A percentile compares a stretch with the other conserved stretches of the same genome.
phyloP scores from a whole-genome alignment of 2,113 vertebrate genomes.

The Ascaphus truei region DNA sequence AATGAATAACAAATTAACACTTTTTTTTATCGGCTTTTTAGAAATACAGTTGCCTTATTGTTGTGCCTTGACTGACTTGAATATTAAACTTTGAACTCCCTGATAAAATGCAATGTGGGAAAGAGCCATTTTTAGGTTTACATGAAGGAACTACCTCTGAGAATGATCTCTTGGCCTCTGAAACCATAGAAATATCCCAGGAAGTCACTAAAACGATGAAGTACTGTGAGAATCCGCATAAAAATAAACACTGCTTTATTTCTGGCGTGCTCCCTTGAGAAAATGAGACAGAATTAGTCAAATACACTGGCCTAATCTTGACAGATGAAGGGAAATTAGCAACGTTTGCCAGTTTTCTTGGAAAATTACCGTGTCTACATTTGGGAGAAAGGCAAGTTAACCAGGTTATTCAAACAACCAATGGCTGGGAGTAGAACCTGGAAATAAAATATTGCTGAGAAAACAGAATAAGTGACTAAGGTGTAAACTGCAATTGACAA shows the following conservation, averaged over 20 bases:
- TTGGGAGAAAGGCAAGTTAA: constrained; percentile 47
- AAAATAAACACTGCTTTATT: constrained; percentile 87
- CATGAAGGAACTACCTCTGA: constrained; percentile 83
- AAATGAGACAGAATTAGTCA: constrained; percentile 64
- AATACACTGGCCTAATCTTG: constrained; percentile 62
- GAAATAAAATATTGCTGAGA: constrained; percentile 33
- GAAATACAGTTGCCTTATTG: too few relatives aligned
- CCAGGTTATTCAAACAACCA: constrained; percentile 40
- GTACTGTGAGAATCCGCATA: constrained; percentile 76
- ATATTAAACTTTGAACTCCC: too few relatives aligned
- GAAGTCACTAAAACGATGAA: constrained; percentile 72
- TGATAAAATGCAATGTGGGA: constrained; percentile 77
- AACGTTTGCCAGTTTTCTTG: constrained; percentile 53
- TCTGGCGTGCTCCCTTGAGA: constrained; percentile 66
- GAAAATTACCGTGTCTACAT: constrained; percentile 43
- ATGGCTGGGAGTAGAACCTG: constrained; percentile 33
- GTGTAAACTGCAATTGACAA: constrained; percentile 47
- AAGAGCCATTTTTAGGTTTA: constrained; percentile 80
- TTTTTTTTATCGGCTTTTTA: too few relatives aligned
- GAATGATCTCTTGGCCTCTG: constrained; percentile 71
- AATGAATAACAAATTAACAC: too few relatives aligned
- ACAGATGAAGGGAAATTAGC: constrained; percentile 69
- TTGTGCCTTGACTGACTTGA: too few relatives aligned
- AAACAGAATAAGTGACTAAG: constrained; percentile 34
- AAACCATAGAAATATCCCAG: constrained; percentile 78